phyloP scores from a whole-genome alignment of 2,888 invertebrate genomes.

The Polylopha cassiicola region DNA sequence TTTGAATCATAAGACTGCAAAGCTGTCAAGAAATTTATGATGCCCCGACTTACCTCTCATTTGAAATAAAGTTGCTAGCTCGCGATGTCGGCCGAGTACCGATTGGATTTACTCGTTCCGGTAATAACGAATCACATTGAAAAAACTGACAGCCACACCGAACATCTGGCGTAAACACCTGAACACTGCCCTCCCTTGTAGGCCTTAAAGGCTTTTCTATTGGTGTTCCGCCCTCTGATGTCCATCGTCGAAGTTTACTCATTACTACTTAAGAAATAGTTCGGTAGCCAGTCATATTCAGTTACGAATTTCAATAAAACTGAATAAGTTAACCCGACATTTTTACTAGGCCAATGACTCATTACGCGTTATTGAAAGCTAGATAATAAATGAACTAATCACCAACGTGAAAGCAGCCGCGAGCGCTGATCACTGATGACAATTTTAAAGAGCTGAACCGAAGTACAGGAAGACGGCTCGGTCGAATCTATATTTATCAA shows the following conservation, averaged over 20 bases:
- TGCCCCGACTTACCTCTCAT: slow-evolving; percentile 60
- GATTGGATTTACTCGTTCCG: slow-evolving; percentile 83
- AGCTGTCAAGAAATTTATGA: slow-evolving; percentile 35
- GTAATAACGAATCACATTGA: slow-evolving; percentile 87
- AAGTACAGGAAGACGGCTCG: slow-evolving; percentile 68
- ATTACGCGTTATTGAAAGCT: slow-evolving; percentile 58
- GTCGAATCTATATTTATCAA: slow-evolving; percentile 69
- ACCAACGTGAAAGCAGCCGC: slow-evolving; percentile 69
- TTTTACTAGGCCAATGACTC: slow-evolving; percentile 43
- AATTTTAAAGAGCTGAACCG: slow-evolving; percentile 72
- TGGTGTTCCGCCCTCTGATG: slow-evolving; percentile 82
- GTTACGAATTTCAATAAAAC: slow-evolving; percentile 35
- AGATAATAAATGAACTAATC: slow-evolving; percentile 66
- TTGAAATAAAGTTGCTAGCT: slow-evolving; percentile 67
- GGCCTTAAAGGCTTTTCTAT: slow-evolving; percentile 80
- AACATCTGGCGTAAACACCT: slow-evolving; percentile 85
- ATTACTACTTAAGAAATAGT: slow-evolving; percentile 48
- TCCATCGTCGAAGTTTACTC: slow-evolving; percentile 79
- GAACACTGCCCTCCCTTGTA: slow-evolving; percentile 83
- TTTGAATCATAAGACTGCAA: slow-evolving; percentile 50
- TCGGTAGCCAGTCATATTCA: slow-evolving; percentile 46
- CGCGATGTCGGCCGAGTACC: slow-evolving; percentile 81
- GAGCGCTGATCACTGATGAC: slow-evolving; percentile 73
- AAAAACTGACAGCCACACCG: slow-evolving; percentile 92
- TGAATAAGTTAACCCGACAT: slow-evolving; percentile 35